These are phyloP conservation scores for Danionella dracula DNA, from an alignment of 2,797 vertebrate genomes.

Conservation along the genomic window DNA sequence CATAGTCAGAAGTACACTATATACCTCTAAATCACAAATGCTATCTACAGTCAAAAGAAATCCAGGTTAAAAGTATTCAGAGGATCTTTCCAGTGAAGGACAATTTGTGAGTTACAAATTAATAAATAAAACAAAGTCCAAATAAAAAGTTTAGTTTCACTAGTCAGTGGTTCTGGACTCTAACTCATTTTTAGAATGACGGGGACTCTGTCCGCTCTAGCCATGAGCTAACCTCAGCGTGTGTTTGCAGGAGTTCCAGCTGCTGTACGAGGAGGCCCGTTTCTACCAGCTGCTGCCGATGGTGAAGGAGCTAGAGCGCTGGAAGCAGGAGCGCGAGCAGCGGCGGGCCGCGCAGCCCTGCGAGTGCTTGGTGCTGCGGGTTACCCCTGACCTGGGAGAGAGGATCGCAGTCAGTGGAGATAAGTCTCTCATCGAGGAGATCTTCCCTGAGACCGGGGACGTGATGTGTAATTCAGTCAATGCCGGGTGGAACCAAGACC, in stretches of 20 bases:
- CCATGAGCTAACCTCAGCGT: too few species aligned
- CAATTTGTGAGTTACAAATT: too few species aligned
- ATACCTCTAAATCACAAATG: too few species aligned
- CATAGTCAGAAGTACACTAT: too few species aligned
- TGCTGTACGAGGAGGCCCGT: constrained; percentile 96
- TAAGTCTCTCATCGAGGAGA: constrained; percentile 96
- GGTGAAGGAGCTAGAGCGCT: constrained; percentile 97
- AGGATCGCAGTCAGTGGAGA: constrained; percentile 94
- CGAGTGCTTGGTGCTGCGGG: constrained; percentile 95
- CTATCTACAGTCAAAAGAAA: too few species aligned
- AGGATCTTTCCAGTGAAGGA: too few species aligned
- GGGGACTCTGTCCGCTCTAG: too few species aligned
- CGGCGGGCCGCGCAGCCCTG: constrained; percentile 85
- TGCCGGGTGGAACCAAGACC: constrained; percentile 98
- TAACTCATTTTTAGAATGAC: too few species aligned
- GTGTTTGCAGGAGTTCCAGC: constrained; percentile 84
- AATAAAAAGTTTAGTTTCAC: too few species aligned
- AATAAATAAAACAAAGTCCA: too few species aligned
- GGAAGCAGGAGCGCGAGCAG: constrained; percentile 95
- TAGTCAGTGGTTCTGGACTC: too few species aligned
- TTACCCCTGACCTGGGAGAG: constrained; percentile 95
- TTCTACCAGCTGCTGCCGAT: constrained; percentile 97
- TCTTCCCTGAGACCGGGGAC: constrained; percentile 96
- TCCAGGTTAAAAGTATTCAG: too few species aligned
- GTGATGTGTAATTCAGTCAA: constrained; percentile 99